Evolutionary conservation across 2,888 invertebrate species (phyloP).

Genomic region (Drosophila merina): DNA sequence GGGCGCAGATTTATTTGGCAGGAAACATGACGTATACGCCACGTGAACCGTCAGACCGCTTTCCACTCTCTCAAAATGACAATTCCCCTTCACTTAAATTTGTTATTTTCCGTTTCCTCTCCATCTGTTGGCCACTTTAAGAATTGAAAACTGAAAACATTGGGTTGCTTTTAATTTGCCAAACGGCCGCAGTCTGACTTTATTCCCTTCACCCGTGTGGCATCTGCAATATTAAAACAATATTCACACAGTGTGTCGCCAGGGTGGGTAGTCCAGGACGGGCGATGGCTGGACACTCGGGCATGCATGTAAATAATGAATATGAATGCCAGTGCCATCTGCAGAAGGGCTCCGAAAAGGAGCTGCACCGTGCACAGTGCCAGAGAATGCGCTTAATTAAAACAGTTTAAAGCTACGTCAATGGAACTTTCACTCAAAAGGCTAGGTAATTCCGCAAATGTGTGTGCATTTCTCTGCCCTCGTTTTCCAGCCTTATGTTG

Average conservation of each 20-base stretch:
- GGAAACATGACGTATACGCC: slow-evolving; percentile 44
- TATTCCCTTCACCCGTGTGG: slow-evolving; percentile 15
- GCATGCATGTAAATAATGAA: slow-evolving; percentile 29
- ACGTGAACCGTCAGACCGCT: slow-evolving; percentile 17
- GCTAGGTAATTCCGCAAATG: neutral
- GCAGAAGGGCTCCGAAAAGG: slow-evolving; percentile 16
- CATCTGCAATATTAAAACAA: slow-evolving; percentile 30
- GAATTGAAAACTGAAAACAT: slow-evolving; percentile 1
- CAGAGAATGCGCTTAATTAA: slow-evolving; percentile 32
- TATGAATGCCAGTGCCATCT: slow-evolving; percentile 29
- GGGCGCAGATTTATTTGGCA: slow-evolving; percentile 30
- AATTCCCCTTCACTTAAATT: slow-evolving; percentile 5
- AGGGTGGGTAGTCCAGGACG: neutral
- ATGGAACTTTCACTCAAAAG: neutral
- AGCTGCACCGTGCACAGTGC: slow-evolving; percentile 8
- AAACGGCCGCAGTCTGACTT: slow-evolving; percentile 13
- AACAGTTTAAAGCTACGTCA: slow-evolving; percentile 28
- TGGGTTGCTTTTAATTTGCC: slow-evolving; percentile 21
- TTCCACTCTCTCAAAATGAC: no score
- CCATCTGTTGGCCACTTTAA: slow-evolving; percentile 8
- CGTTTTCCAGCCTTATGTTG: slow-evolving; percentile 13
- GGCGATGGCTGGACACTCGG: neutral
- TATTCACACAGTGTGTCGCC: slow-evolving; percentile 21
- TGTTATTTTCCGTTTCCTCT: neutral
- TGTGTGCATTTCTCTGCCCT: slow-evolving; percentile 5